These are phyloP conservation scores for Gnathonemus longibarbis DNA, from an alignment of 2,113 vertebrate genomes.

Conservation along the genomic window DNA sequence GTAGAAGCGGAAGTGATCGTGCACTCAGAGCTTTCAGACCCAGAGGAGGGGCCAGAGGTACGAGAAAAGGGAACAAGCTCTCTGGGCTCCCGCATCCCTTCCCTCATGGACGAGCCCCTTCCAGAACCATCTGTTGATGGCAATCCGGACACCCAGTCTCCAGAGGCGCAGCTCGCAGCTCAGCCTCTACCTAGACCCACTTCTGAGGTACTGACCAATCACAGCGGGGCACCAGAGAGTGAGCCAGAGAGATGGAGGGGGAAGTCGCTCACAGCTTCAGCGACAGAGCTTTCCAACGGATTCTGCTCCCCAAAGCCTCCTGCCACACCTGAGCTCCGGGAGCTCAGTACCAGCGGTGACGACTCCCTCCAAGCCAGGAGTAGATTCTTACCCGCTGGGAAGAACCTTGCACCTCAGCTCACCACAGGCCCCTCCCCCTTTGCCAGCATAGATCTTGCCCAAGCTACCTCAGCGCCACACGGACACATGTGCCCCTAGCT, in stretches of 20 bases:
- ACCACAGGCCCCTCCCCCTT: slow-evolving; percentile 44
- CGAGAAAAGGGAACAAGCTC: background rate
- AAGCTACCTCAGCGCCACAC: slow-evolving; percentile 70
- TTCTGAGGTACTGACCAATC: slow-evolving; percentile 41
- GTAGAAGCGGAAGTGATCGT: slow-evolving; percentile 93
- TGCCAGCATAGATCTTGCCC: slow-evolving; percentile 58
- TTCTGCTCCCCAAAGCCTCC: slow-evolving; percentile 52
- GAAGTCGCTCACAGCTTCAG: slow-evolving; percentile 28
- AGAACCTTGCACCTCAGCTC: slow-evolving; percentile 44
- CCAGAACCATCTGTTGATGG: slow-evolving; percentile 6
- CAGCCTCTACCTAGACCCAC: slow-evolving; percentile 31
- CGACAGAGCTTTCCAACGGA: slow-evolving; percentile 63
- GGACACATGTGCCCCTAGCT: slow-evolving; percentile 58
- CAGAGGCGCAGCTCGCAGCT: slow-evolving; percentile 33
- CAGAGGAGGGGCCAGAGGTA: slow-evolving; percentile 46
- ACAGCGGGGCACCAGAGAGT: slow-evolving; percentile 41
- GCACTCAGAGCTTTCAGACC: slow-evolving; percentile 83
- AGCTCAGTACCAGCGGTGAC: slow-evolving; percentile 38
- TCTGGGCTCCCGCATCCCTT: slow-evolving; percentile 15
- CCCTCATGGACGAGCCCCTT: slow-evolving; percentile 16
- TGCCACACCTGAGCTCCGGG: slow-evolving; percentile 41
- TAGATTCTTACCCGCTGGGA: slow-evolving; percentile 46
- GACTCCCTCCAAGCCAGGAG: slow-evolving; percentile 44
- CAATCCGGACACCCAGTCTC: slow-evolving; percentile 20
- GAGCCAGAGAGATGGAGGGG: slow-evolving; percentile 15